Conservation (phyloP, 2,888 invertebrate species). For the Drosophila sordidula region DNA sequence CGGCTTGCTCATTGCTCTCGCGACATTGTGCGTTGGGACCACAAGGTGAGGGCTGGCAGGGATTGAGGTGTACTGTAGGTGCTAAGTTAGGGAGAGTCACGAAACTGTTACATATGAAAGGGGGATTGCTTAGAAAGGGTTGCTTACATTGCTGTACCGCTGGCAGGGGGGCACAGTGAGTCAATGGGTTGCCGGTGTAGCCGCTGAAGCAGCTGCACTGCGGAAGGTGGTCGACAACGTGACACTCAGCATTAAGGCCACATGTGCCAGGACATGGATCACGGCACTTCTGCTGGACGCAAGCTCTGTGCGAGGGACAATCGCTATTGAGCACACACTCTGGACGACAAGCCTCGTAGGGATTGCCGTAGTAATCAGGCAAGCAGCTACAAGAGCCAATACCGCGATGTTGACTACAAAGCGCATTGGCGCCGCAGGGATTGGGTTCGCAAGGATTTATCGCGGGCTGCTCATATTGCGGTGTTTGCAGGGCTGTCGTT, state of each 20-base stretch:
- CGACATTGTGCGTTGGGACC: conserved; percentile 88
- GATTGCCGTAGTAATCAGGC: conserved; percentile 88
- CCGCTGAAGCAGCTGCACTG: conserved; percentile 89
- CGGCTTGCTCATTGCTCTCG: conserved; percentile 86
- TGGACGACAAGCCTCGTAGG: conserved; percentile 90
- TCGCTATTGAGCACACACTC: conserved; percentile 93
- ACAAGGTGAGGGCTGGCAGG: conserved; percentile 88
- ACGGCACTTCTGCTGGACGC: conserved; percentile 90
- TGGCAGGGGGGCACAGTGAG: conserved; percentile 86
- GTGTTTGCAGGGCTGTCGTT: conserved; percentile 46
- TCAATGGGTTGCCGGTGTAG: conserved; percentile 90
- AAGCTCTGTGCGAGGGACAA: conserved; percentile 90
- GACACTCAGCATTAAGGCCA: conserved; percentile 90
- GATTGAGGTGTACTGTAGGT: conserved; percentile 84
- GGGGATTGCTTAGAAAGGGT: background rate
- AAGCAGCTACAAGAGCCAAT: conserved; percentile 90
- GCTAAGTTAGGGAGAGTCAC: conserved; percentile 33
- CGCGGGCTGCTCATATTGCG: conserved; percentile 70
- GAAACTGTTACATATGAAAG: conserved; percentile 15
- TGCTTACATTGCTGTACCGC: conserved; percentile 86
- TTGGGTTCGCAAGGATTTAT: conserved; percentile 88
- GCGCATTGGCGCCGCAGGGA: conserved; percentile 91
- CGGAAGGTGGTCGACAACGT: conserved; percentile 91
- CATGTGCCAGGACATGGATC: conserved; percentile 93
- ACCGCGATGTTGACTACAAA: conserved; percentile 88